Evolutionary conservation across 2,888 invertebrate genomes (phyloP), one percentile per base, ranked within the genome.

Genomic region (Hydropsyche betteni): DNA sequence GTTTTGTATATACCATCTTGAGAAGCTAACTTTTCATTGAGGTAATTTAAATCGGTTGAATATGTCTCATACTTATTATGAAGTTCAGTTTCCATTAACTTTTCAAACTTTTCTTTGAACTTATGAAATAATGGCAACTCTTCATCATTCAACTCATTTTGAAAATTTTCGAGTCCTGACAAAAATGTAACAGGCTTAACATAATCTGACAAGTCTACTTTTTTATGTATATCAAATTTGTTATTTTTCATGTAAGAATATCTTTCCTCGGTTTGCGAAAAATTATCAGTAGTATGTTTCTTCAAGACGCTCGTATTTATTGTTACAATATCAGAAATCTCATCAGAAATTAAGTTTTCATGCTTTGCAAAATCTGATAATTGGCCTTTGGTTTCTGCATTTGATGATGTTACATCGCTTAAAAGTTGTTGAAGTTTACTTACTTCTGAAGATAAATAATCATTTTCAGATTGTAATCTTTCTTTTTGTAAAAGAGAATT

Each of bases 401-500:
- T 86, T 0, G 85, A 84, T 0, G 83, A 81, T 1, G 84, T 83
- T 5, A 82, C 81, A 75, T 86, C 86, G 0, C 83, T 84, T 8
- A 85, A 81, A 1, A 83, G 77, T 58, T 86, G 85, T 78, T 86
- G 86, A 16, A 91, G 81, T 53, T 85, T 83, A 12, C 87, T 87
- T 12, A 92, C 86, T 83, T 93, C 91, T 8, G 85, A 85, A 0
- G 87, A 86, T 14, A 92, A 89, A 79, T 90, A 88, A 50, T 89
- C 88, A 78, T 91, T 90, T 81, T 92, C 90, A 58, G 83, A 81
- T 81, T 89, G 88, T 61, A 93, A 84, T 77, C 89, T 86, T 80
- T 91, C 90, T 76, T 91, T 87, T 72, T 90, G 89, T 34, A 85
- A 84, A 51, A 91, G 84, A 0, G 92, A 91, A 81, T 91, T 90